A percentile compares a stretch with the other conserved stretches of the same genome.
Evolutionary conservation across 2,888 invertebrate species (phyloP).

Genomic region (Aproaerema taeniolella): DNA sequence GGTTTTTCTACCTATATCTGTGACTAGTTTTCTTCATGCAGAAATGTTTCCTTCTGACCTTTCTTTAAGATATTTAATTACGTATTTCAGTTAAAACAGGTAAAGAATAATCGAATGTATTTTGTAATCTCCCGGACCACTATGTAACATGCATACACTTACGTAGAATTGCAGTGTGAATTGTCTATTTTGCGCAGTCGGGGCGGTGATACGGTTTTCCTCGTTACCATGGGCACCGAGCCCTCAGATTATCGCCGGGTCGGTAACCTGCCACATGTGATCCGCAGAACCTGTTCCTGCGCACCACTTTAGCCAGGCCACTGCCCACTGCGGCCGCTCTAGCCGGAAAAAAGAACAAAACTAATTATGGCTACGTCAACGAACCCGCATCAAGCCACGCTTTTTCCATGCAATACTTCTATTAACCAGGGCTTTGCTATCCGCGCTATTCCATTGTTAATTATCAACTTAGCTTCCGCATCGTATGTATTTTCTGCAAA

Average conservation of each 20-base stretch:
- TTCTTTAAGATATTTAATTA: no score
- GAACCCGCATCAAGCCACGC: constrained; percentile 6
- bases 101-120: no score
- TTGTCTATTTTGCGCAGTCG: no score
- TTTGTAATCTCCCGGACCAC: no score
- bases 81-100: no score
- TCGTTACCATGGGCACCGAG: constrained; percentile 29
- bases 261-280: constrained; percentile 64
- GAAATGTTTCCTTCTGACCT: no score
- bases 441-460: no score
- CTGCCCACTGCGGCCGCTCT: constrained; percentile 33
- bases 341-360: constrained; percentile 31
- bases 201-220: no score
- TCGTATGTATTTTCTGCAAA: constrained; percentile 2
- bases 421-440: neutral
- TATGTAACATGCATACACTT: no score
- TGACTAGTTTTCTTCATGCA: no score
- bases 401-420: neutral
- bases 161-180: no score
- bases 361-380: constrained; percentile 20
- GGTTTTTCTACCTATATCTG: no score
- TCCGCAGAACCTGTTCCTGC: constrained; percentile 65
- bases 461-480: constrained; percentile 3
- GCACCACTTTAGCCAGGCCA: constrained; percentile 51
- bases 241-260: constrained; percentile 58